A percentile compares a stretch with the other conserved stretches of the same genome.
These are phyloP conservation scores for Tenodera sinensis DNA, from an alignment of 2,888 invertebrate species.

Conservation along the genomic window DNA sequence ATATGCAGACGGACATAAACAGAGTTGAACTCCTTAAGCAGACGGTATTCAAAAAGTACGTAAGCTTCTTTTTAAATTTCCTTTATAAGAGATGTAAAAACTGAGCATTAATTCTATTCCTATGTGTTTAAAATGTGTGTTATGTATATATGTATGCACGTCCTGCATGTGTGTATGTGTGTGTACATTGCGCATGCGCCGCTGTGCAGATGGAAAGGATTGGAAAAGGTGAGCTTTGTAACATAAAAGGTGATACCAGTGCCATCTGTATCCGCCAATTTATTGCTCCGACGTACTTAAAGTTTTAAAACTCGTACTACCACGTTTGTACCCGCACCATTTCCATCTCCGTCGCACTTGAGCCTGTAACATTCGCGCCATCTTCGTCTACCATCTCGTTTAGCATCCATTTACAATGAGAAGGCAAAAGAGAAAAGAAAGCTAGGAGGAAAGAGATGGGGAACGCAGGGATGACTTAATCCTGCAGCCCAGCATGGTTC, in stretches of 20 bases:
- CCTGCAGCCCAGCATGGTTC: slow-evolving; percentile 17
- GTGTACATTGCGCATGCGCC: slow-evolving; percentile 1
- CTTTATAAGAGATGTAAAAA: no score
- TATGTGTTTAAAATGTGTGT: no score
- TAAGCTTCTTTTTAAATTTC: no score
- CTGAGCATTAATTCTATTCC: no score
- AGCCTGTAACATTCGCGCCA: not conserved
- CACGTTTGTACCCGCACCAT: not conserved
- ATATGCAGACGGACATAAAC: no score
- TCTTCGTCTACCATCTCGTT: not conserved
- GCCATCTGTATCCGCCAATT: slow-evolving; percentile 19
- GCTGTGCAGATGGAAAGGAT: slow-evolving; percentile 2
- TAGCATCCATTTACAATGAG: slow-evolving; percentile 11
- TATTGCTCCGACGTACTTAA: slow-evolving; percentile 5
- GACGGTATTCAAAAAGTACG: no score
- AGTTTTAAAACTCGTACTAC: slow-evolving; percentile 13
- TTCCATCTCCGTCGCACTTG: not conserved
- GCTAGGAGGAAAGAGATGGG: not conserved
- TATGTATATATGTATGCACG: no score
- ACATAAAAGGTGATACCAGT: slow-evolving; percentile 17
- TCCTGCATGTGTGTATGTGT: not conserved
- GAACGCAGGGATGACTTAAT: slow-evolving; percentile 6
- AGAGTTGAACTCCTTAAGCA: no score
- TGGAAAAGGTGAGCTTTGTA: slow-evolving; percentile 15
- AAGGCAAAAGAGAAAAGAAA: not conserved